These are phyloP conservation scores for Leptopterna dolabrata DNA, from an alignment of 2,888 invertebrate species.

Conservation along the genomic window DNA sequence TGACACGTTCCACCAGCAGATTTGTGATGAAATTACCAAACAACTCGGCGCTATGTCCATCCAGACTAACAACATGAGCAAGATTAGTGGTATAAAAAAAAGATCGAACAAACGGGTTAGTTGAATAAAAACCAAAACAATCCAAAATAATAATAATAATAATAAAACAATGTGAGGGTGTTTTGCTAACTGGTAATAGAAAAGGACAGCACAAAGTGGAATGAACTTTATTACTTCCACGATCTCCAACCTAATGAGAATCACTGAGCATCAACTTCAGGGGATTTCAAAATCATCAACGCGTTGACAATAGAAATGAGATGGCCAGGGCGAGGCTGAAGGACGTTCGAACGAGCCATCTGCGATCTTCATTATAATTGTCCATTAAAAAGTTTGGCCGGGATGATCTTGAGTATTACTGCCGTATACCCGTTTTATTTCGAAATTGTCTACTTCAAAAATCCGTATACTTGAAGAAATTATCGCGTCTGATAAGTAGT, in stretches of 20 bases:
- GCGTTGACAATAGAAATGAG: too few species aligned
- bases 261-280: background rate
- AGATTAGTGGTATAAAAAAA: slow-evolving; percentile 49
- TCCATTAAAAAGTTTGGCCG: too few species aligned
- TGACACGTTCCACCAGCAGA: slow-evolving; percentile 27
- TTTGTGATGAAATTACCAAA: background rate
- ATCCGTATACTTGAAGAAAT: too few species aligned
- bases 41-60: background rate
- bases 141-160: background rate
- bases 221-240: background rate
- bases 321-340: too few species aligned
- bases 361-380: too few species aligned
- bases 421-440: too few species aligned
- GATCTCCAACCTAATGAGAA: background rate
- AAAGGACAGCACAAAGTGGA: background rate
- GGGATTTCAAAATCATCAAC: too few species aligned
- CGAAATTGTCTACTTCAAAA: too few species aligned
- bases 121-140: slow-evolving; percentile 7
- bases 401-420: too few species aligned
- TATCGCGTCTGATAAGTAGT: too few species aligned
- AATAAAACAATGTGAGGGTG: background rate
- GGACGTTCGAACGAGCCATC: too few species aligned
- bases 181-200: background rate
- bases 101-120: slow-evolving; percentile 19
- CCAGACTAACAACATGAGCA: slow-evolving; percentile 57